Evolutionary conservation across 2,113 vertebrate species (phyloP), one percentile per base, ranked within the genome.

Genomic region (Menura novaehollandiae): DNA sequence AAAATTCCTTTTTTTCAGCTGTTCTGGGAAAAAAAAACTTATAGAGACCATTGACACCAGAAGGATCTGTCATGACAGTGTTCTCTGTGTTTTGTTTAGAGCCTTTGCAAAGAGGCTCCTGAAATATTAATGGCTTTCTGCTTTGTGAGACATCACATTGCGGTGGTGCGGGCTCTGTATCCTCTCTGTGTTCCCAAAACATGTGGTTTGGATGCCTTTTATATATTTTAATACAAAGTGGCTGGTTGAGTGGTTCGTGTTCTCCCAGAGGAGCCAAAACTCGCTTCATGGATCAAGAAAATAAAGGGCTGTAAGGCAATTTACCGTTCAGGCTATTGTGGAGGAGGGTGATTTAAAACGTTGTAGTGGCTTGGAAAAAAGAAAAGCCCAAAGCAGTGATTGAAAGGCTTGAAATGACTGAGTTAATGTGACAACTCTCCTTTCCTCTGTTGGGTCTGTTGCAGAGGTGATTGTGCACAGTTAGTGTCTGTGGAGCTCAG

Each of bases 181-280:
- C 76, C 62, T 84, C 49, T 78, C 79, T 24, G 1, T 67, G 69
- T 68, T 95, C 60, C 80, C 66, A 56, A 92, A 94, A 68, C 88
- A 13, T 18, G 81, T 91, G 95, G 37, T 91, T 95, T 86, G 92
- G 60, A 81, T 55, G 64, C 63, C 56, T 95, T 92, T 91, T 82
- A 51, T 92, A 27, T 86, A 72, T 96, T 94, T 86, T 86, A 94
- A 94, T 91, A 77, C 75, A 81, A 23, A 96, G 79, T 95, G 95
- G 63, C 59, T 96, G 95, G 21, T 84, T 96, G 88, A 95, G 88
- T 93, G 88, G 72, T 93, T 73, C 0, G 0, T 66, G 49, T 87
- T 91, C 62, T 91, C 95, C 88, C 92, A 85, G 51, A 82, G 83
- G 91, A 97, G 53, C 60, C 60, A 53, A 92, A 92, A 71, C 69